Base-by-base conservation (phyloP, 2,888 invertebrate genomes). In the Dorcus hopei region DNA sequence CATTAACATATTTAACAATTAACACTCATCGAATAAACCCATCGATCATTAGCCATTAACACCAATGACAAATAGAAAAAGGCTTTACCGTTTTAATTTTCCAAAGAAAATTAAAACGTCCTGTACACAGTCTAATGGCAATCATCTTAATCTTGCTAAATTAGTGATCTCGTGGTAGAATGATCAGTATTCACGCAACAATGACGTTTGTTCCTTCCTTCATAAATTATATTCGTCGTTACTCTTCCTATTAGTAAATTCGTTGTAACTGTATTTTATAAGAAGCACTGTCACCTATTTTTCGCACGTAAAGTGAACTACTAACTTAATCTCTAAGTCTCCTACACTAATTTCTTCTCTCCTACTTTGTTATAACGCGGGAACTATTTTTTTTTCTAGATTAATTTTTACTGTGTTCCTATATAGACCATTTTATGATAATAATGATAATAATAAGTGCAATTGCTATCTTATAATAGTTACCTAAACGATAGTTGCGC, bases 391-490 rank as follows among this genome's bases (percentile, higher is more conserved):
- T 11, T 45, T 19, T 16, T 19, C 23, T 45, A 11, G 23, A 19
- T 9, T 45, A 11, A 23, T 58, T 48, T 52, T 59, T 65, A 59
- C 65, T 68, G 67, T 67, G 68, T 68, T 68, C 68, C 68, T 68
- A 68, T 62, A 61, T 64, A 65, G 52, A 65, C 54, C 54, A 42
- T 57, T 59, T 62, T 49, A 53, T 55, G 52, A 52, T 61, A 33
- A 33, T 33, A 33, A 33, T 33, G 26, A 33, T 33, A 33, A 33
- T 33, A 16, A 49, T 64, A 66, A 67, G 67, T 67, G 67, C 69
- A 69, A 68, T 68, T 65, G 69, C 65, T 50, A 62, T 66, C 47
- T 65, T 68, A 33, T 33, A 33, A 33, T 33, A 70, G 69, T 70
- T 70, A 70, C 68, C 69, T 69, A 66, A 45, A 59, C 50, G 51